Conservation (phyloP, 1,140 invertebrate species). For the Drosophila kikkawai region DNA sequence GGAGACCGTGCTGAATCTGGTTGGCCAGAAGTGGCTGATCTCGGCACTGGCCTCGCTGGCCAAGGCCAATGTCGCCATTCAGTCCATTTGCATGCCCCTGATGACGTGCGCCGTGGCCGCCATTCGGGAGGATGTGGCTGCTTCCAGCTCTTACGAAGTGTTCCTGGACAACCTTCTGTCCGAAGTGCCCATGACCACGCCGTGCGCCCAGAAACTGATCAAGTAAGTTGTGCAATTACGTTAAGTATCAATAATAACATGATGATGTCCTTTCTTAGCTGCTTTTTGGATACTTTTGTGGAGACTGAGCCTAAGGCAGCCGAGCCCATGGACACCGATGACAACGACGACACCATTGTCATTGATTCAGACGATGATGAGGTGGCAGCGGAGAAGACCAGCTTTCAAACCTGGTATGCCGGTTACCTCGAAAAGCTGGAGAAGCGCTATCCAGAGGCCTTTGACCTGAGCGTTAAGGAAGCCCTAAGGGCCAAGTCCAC, state of each 20-base stretch:
- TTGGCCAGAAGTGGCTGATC: constrained; percentile 71
- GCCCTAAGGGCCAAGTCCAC: constrained; percentile 65
- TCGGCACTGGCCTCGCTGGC: constrained; percentile 48
- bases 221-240: constrained; percentile 74
- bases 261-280: constrained; percentile 77
- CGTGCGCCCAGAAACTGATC: constrained; percentile 85
- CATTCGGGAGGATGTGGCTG: constrained; percentile 47
- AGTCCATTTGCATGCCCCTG: constrained; percentile 66
- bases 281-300: constrained; percentile 84
- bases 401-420: constrained; percentile 85
- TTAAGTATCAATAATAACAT: not conserved
- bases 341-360: constrained; percentile 81
- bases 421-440: constrained; percentile 86
- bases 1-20: constrained; percentile 70
- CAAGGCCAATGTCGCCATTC: constrained; percentile 66
- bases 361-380: constrained; percentile 85
- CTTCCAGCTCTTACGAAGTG: constrained; percentile 30
- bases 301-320: not conserved
- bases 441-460: constrained; percentile 88
- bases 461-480: constrained; percentile 88
- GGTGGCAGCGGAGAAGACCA: constrained; percentile 35
- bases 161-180: constrained; percentile 66
- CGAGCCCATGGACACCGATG: constrained; percentile 48
- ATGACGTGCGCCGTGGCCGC: constrained; percentile 53
- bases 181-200: constrained; percentile 55